Base-by-base conservation (phyloP, 2,888 invertebrate genomes). In the Epirrita christyi region DNA sequence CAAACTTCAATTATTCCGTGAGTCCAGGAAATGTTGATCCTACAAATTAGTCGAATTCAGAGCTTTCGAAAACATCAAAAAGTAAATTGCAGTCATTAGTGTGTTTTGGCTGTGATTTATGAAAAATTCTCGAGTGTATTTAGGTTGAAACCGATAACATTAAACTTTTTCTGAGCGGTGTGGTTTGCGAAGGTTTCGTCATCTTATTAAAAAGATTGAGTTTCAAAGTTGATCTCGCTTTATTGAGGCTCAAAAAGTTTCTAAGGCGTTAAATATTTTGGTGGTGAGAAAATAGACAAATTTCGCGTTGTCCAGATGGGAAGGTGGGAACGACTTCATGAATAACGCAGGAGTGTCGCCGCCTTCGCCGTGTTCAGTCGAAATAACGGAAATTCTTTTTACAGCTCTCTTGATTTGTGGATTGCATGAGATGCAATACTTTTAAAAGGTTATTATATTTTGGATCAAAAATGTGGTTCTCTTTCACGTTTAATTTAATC, bases 271-370 rank as follows among this genome's bases (percentile, higher is more conserved):
- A 66, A 75, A 80, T 80, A 80, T 80, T 77, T 74, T 75, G 73
- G 67, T 72, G 73, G 75, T 61, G 61, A 70, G 71, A 73, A 80
- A 83, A 84, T 78, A 77, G 79, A 81, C 81, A 79, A 83, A 79
- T 80, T 83, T 76, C 73, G 73, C 73, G 73, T 72, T 80, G 81
- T 83, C 81, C 81, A 79, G 75, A 77, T 73, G 73, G 63, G 73
- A 77, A 83, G 85, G 83, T 80, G 75, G 71, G 65, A 69, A 67
- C 73, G 71, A 67, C 50, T 72, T 84, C 81, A 86, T 86, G 86
- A 86, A 86, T 86, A 85, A 86, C 73, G 76, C 81, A 86, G 69
- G 61, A 76, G 73, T 66, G 75, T 73, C 77, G 72, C 80, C 84
- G 83, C 85, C 86, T 82, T 81, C 80, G 74, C 78, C 75, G 71